These are phyloP conservation scores for pig (Sus scrofa) DNA, from an alignment of 2,113 vertebrate genomes.

Conservation along the genomic window DNA sequence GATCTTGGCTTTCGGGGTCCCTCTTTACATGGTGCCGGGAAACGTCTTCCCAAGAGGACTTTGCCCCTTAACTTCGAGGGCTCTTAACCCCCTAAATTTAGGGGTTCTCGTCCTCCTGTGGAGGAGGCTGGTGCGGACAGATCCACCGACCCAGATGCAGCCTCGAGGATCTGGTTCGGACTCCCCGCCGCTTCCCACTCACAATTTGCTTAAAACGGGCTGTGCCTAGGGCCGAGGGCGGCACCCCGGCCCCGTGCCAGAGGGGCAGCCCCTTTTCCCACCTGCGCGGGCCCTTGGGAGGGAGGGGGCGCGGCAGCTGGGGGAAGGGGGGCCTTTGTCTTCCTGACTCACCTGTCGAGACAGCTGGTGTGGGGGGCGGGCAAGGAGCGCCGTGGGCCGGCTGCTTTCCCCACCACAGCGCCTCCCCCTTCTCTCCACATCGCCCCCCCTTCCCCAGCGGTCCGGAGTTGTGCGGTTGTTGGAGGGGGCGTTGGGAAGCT, in stretches of 20 bases:
- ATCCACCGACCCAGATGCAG: background rate
- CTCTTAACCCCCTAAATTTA: background rate
- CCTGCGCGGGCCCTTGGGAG: conserved; percentile 57
- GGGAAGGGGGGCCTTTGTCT: conserved; percentile 79
- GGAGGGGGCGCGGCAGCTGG: conserved; percentile 77
- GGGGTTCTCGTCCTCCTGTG: background rate
- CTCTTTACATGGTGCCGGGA: background rate
- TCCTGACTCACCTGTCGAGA: conserved; percentile 83
- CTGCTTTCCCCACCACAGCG: background rate
- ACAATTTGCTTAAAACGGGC: background rate
- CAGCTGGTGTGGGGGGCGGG: conserved; percentile 70
- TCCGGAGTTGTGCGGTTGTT: conserved; percentile 46
- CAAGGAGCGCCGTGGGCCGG: background rate
- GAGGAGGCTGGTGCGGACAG: background rate
- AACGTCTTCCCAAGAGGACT: background rate
- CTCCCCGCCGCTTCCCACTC: background rate
- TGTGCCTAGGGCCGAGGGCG: conserved; percentile 62
- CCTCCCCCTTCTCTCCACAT: background rate
- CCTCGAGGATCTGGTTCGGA: background rate
- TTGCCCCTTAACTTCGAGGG: conserved; percentile 47
- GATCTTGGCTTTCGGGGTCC: background rate
- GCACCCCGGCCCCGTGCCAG: conserved; percentile 36
- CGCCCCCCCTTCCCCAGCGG: background rate
- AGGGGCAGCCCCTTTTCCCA: conserved; percentile 29
- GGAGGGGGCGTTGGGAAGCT: conserved; percentile 56